phyloP scores from a whole-genome alignment of 2,888 invertebrate species.

The Polydrusus pterygomalis region DNA sequence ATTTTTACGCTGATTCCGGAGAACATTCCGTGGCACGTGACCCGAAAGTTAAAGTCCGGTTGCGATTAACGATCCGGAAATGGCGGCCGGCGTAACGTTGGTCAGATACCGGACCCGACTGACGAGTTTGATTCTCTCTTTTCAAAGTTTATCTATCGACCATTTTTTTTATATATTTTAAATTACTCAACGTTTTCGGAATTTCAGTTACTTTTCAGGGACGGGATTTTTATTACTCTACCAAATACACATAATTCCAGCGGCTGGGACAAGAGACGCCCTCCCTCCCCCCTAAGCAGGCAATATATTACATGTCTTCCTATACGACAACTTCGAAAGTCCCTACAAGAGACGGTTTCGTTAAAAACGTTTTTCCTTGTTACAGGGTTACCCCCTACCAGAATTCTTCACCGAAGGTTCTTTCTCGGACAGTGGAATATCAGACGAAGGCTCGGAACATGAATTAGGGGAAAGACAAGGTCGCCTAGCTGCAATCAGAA shows the following conservation, averaged over 20 bases:
- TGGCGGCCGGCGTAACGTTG: constrained; percentile 66
- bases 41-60: constrained; percentile 71
- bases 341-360: too few relatives aligned
- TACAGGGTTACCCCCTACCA: constrained; percentile 71
- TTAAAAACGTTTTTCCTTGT: constrained; percentile 44
- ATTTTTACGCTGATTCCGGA: constrained; percentile 79
- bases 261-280: too few relatives aligned
- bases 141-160: constrained; percentile 18
- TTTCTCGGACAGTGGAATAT: constrained; percentile 87
- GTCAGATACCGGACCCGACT: constrained; percentile 57
- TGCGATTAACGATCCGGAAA: constrained; percentile 76
- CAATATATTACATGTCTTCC: too few relatives aligned
- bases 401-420: constrained; percentile 75
- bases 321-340: too few relatives aligned
- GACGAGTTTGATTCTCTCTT: constrained; percentile 30
- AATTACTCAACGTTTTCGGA: neutral
- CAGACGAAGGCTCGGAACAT: constrained; percentile 83
- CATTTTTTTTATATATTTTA: constrained; percentile 21
- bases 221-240: too few relatives aligned
- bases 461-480: constrained; percentile 80
- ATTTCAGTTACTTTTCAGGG: neutral
- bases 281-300: too few relatives aligned
- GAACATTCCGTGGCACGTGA: constrained; percentile 75
- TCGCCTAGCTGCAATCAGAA: constrained; percentile 79
- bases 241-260: too few relatives aligned